phyloP scores from a whole-genome alignment of 2,888 invertebrate species.

The Himalopsyche kuldschensis region DNA sequence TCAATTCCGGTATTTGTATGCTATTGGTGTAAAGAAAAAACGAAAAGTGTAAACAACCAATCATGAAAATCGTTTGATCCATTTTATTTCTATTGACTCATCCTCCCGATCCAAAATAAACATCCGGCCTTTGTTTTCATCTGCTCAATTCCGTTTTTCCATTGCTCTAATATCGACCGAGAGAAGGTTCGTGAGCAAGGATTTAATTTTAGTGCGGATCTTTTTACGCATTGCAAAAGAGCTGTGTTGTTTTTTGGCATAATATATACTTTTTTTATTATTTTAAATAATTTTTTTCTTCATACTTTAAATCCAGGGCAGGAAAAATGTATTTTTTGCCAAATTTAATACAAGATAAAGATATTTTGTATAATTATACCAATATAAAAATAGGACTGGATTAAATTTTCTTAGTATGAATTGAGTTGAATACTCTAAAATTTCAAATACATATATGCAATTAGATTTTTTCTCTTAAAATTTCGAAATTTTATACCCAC shows the following conservation, averaged over 20 bases:
- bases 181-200: not conserved
- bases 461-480: too few relatives aligned
- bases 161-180: not conserved
- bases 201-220: not conserved
- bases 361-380: too few relatives aligned
- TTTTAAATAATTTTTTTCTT: too few relatives aligned
- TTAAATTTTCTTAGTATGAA: too few relatives aligned
- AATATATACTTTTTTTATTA: not conserved
- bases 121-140: constrained; percentile 13
- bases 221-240: not conserved
- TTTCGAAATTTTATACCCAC: too few relatives aligned
- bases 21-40: not conserved
- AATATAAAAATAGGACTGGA: too few relatives aligned
- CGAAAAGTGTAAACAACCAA: not conserved
- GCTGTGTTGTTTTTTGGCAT: not conserved
- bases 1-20: not conserved
- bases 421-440: too few relatives aligned
- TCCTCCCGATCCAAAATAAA: not conserved
- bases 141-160: constrained; percentile 5
- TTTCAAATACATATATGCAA: too few relatives aligned
- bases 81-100: not conserved
- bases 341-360: too few relatives aligned
- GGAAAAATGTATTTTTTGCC: too few relatives aligned
- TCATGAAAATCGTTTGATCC: not conserved
- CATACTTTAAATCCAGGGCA: too few relatives aligned